phyloP scores from a whole-genome alignment of 2,888 invertebrate genomes.

The Eudasyphora cyanicolor region DNA sequence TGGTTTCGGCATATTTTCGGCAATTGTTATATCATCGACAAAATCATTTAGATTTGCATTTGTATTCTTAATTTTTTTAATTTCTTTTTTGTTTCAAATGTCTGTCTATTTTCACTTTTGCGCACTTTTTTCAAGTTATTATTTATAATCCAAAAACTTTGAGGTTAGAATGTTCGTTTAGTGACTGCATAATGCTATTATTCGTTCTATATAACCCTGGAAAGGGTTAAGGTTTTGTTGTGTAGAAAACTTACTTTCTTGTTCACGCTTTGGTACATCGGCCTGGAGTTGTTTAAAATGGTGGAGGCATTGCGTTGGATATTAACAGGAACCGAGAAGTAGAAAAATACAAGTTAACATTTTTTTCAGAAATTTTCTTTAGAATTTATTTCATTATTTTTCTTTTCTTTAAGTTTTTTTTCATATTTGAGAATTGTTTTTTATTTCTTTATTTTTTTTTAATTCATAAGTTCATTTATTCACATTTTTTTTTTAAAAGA shows the following conservation, averaged over 20 bases:
- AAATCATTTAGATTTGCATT: not conserved
- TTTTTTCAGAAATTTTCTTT: constrained; percentile 19
- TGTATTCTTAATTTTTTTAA: constrained; percentile 50
- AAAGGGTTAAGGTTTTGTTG: constrained; percentile 12
- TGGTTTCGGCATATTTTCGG: not conserved
- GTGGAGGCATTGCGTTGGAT: not conserved
- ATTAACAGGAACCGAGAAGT: constrained; percentile 77
- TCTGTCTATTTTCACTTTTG: no score
- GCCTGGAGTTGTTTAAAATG: constrained; percentile 83
- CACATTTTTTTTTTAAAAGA: constrained; percentile 8
- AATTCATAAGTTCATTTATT: constrained; percentile 7
- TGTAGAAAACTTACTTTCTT: constrained; percentile 89
- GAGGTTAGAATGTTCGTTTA: constrained; percentile 68
- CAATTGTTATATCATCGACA: no score
- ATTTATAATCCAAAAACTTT: constrained; percentile 65
- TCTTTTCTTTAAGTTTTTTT: constrained; percentile 29
- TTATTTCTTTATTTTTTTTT: not conserved
- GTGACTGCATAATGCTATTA: constrained; percentile 4
- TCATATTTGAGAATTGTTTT: not conserved
- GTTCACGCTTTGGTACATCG: constrained; percentile 90
- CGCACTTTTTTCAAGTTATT: no score
- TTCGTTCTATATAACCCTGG: not conserved
- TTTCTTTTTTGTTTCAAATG: constrained; percentile 54
- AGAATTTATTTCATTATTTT: constrained; percentile 22
- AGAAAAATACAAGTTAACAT: constrained; percentile 63